Conservation (phyloP, 2,113 vertebrate species). For the Lota lota region DNA sequence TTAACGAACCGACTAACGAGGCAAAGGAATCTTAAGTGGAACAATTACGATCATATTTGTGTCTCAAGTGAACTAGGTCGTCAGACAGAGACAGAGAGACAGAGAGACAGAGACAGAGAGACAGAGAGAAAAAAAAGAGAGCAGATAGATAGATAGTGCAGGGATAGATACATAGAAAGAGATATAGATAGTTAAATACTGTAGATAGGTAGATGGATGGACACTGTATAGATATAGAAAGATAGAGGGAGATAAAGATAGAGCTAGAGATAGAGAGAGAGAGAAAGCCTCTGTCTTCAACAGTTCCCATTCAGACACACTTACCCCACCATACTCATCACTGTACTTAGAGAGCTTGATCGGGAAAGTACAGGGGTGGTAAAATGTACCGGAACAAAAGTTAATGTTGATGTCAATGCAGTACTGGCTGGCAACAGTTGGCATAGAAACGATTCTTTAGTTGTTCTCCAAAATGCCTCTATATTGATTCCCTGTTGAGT, state of each 20-base stretch:
- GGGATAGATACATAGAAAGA: conserved; percentile 3
- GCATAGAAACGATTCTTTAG: background rate
- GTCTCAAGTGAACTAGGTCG: conserved; percentile 30
- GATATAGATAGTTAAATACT: background rate
- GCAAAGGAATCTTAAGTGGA: conserved; percentile 10
- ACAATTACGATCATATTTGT: conserved; percentile 22
- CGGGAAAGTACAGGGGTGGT: too few species aligned
- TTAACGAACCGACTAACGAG: conserved; percentile 6
- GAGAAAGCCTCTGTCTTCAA: too few species aligned
- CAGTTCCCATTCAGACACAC: too few species aligned
- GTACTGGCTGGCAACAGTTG: too few species aligned
- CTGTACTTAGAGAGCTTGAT: too few species aligned
- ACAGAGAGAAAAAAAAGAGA: background rate
- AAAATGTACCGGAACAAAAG: too few species aligned
- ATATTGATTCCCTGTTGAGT: background rate
- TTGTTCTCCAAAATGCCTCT: background rate
- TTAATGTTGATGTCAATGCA: too few species aligned
- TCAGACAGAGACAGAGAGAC: conserved; percentile 7
- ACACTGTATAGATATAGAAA: background rate
- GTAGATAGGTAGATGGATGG: background rate
- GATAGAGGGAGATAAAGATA: too few species aligned
- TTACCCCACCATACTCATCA: too few species aligned
- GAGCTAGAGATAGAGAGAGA: too few species aligned
- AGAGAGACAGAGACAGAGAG: conserved; percentile 5
- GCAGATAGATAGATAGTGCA: background rate